Conservation (phyloP, 2,888 invertebrate species). For the Brenthis hecate region DNA sequence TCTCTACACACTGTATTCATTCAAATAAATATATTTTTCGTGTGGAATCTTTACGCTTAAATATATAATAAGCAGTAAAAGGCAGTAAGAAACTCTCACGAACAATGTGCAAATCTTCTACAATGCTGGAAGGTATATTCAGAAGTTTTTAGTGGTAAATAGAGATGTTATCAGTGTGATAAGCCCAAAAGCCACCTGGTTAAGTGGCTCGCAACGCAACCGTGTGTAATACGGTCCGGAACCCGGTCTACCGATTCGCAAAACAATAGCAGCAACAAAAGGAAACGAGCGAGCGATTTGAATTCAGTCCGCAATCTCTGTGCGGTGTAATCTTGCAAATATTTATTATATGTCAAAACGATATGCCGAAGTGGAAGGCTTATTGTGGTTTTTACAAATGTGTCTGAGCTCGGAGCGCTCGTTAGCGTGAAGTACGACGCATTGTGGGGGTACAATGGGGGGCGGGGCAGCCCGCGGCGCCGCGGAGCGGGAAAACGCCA, state of each 20-base stretch:
- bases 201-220: conserved; percentile 65
- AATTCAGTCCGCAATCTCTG: conserved; percentile 72
- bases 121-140: conserved; percentile 29
- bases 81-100: conserved; percentile 7
- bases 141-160: conserved; percentile 37
- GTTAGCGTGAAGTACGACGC: conserved; percentile 79
- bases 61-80: conserved; percentile 5
- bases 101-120: conserved; percentile 23
- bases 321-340: conserved; percentile 76
- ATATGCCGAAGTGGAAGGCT: conserved; percentile 81
- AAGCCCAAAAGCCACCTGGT: conserved; percentile 53
- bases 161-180: conserved; percentile 41
- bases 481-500: conserved; percentile 57
- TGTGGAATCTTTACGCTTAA: not conserved
- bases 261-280: conserved; percentile 66
- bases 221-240: conserved; percentile 73
- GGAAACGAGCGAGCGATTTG: conserved; percentile 63
- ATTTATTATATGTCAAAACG: conserved; percentile 83
- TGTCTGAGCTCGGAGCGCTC: conserved; percentile 78
- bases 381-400: conserved; percentile 82
- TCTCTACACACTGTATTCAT: conserved; percentile 50
- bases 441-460: conserved; percentile 78
- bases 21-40: conserved; percentile 38
- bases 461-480: conserved; percentile 70
- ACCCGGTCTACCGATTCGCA: conserved; percentile 45